Percentiles rank a stretch among this genome's conserved stretches.
These are phyloP conservation scores for Microcebus griseorufus DNA, from an alignment of 2,113 vertebrate species.

Conservation along the genomic window DNA sequence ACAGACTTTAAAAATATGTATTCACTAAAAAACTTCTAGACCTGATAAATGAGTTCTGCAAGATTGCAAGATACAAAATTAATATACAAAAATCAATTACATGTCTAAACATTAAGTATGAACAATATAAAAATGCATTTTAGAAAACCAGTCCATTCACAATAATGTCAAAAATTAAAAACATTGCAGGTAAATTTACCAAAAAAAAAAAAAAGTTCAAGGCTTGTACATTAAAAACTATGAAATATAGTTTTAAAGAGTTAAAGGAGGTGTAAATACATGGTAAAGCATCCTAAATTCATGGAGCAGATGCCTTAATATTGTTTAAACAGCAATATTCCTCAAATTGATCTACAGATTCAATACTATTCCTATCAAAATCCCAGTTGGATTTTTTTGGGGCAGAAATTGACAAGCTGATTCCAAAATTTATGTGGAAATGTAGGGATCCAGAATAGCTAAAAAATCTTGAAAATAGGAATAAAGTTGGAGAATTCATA, in stretches of 20 bases:
- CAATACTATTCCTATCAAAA: background rate
- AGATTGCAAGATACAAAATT: background rate
- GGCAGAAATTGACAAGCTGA: background rate
- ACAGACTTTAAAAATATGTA: background rate
- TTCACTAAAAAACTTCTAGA: background rate
- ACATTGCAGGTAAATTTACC: background rate
- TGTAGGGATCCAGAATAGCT: background rate
- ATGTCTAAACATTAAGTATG: background rate
- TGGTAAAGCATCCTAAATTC: background rate
- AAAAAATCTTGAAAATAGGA: background rate
- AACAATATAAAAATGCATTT: background rate
- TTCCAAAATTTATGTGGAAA: background rate
- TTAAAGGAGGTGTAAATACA: background rate
- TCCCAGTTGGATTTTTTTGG: background rate
- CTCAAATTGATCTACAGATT: background rate
- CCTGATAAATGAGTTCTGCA: background rate
- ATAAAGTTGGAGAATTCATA: background rate
- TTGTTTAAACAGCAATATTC: background rate
- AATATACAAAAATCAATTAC: background rate
- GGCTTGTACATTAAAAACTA: background rate
- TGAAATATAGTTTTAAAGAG: background rate
- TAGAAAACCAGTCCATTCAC: background rate
- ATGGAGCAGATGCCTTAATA: background rate
- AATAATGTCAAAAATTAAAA: background rate
- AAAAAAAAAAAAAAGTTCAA: background rate